Percentiles rank a stretch among this genome's conserved stretches.
phyloP scores from a whole-genome alignment of 2,797 vertebrate genomes.

The Coregonus ussuriensis region DNA sequence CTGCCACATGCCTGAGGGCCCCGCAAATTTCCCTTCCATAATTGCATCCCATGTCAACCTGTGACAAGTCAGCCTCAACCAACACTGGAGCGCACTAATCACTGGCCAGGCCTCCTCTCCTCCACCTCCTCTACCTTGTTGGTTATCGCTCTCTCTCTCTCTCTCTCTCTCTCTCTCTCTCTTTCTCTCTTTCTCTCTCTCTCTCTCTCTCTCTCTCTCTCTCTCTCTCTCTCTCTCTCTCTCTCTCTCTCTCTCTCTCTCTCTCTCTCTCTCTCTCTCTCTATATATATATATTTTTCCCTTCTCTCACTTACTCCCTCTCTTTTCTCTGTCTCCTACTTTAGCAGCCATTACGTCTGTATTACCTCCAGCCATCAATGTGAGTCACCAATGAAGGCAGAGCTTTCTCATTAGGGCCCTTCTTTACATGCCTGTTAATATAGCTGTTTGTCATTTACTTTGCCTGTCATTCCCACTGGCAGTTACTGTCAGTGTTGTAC shows the following conservation, averaged over 20 bases:
- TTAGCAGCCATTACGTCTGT: constrained; percentile 51
- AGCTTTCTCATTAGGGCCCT: constrained; percentile 51
- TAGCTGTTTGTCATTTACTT: constrained; percentile 42
- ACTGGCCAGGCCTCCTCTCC: constrained; percentile 46
- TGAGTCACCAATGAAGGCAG: constrained; percentile 52
- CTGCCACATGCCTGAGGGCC: constrained; percentile 69
- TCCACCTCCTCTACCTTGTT: constrained; percentile 38
- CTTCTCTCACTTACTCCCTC: not conserved
- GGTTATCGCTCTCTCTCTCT: not conserved
- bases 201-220: too few relatives aligned
- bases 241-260: not conserved
- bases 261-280: constrained; percentile 8
- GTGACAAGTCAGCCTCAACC: constrained; percentile 63
- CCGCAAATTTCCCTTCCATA: constrained; percentile 64
- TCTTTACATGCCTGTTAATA: constrained; percentile 35
- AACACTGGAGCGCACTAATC: constrained; percentile 63
- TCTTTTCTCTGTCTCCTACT: constrained; percentile 9
- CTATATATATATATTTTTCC: too few relatives aligned
- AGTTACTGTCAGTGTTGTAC: constrained; percentile 11
- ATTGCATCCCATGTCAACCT: constrained; percentile 74
- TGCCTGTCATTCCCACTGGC: constrained; percentile 50
- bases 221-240: too few relatives aligned
- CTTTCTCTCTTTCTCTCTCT: too few relatives aligned
- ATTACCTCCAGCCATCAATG: constrained; percentile 57
- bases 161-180: too few relatives aligned